Evolutionary conservation across 2,797 vertebrate species (phyloP), one percentile per base, ranked within the genome.

Genomic region (Sylvilagus floridanus): DNA sequence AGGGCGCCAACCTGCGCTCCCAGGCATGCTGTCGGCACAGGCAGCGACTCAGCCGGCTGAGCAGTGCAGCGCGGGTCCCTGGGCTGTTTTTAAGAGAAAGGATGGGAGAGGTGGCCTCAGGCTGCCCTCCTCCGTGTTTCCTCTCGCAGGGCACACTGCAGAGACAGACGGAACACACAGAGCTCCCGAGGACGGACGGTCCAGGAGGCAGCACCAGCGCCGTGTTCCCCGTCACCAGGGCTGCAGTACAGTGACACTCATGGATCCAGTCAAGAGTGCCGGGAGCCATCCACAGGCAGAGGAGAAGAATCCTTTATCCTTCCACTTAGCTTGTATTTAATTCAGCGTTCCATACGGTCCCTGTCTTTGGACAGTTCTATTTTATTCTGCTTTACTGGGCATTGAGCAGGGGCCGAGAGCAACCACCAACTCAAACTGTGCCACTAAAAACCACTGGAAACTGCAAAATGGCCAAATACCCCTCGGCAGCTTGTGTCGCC

Each of bases 281-380:
- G 47, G 57, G 76, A 52, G 16, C 81, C 76, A 28, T 57, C 91
- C 37, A 14, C 86, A 90, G 82, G 65, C 77, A 84, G 69, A 76
- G 73, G 11, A 28, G 12, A 89, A 87, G 82, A 92, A 50, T 63
- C n/a, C 50, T 21, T 78, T 54, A 62, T 83, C 88, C 35, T 90
- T 65, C 57, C 73, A 37, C 54, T 95, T 87, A 42, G 66, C 52
- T 90, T 63, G 30, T 16, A 30, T 54, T 95, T 94, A 72, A 96
- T 52, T 52, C 57, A n/a, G 35, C 83, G 71, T 24, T 89, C 60
- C 21, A 1, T n/a, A 52, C 47, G 76, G 28, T 24, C 42, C 68
- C 35, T n/a, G 22, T 57, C 82, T 77, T 84, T 87, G 66, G 78
- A 30, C 60, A 37, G 22, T 82, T 54, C 28, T 87, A 30, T 28